These are phyloP conservation scores for Megaceryle maxima DNA, from an alignment of 2,113 vertebrate genomes.

Conservation along the genomic window DNA sequence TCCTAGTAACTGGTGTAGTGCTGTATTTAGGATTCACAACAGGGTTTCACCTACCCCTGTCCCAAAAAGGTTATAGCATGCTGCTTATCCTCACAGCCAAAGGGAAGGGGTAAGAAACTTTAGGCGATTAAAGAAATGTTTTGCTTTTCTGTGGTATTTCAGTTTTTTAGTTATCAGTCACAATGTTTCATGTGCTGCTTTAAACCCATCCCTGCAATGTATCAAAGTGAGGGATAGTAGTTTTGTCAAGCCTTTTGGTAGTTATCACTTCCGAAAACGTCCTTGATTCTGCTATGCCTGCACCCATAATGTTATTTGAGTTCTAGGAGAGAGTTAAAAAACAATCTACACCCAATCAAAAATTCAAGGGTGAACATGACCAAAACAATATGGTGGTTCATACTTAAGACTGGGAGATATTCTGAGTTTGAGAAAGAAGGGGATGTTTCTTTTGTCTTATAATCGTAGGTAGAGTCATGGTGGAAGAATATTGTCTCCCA, in stretches of 20 bases:
- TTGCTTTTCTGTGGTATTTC: neutral
- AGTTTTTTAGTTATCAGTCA: neutral
- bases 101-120: neutral
- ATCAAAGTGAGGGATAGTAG: neutral
- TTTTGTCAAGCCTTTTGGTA: neutral
- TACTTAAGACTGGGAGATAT: neutral
- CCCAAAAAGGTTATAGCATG: neutral
- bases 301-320: neutral
- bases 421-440: neutral
- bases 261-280: neutral
- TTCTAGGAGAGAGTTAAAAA: neutral
- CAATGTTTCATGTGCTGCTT: neutral
- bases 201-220: accelerated
- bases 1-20: neutral
- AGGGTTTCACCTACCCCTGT: neutral
- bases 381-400: neutral
- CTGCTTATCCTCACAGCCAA: neutral
- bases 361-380: neutral
- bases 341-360: neutral
- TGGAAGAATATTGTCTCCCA: neutral
- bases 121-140: neutral
- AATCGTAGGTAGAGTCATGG: accelerated
- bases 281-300: neutral
- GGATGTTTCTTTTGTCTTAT: neutral
- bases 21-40: neutral